These are phyloP conservation scores for Marisa cornuarietis DNA, from an alignment of 1,140 invertebrate species.

Conservation along the genomic window DNA sequence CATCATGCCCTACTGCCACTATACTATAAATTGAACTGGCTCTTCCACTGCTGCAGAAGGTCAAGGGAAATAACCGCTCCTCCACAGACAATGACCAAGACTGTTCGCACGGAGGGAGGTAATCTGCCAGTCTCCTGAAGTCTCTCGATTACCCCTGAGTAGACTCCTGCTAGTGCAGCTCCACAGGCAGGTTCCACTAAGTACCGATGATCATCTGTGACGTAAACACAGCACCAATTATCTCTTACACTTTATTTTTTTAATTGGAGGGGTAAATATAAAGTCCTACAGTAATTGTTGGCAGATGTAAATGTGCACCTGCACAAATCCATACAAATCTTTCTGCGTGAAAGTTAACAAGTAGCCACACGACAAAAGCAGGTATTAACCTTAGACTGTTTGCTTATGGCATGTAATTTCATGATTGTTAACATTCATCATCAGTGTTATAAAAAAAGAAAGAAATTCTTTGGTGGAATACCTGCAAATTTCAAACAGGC, in stretches of 20 bases:
- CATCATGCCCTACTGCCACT: too few relatives aligned
- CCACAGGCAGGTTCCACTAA: constrained; percentile 70
- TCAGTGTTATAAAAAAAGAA: too few relatives aligned
- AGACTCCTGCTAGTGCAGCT: constrained; percentile 67
- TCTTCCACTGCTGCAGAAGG: constrained; percentile 62
- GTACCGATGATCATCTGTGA: constrained; percentile 64
- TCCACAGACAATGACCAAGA: constrained; percentile 70
- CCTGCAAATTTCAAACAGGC: constrained; percentile 67
- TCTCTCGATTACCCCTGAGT: constrained; percentile 57
- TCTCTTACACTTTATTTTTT: too few relatives aligned
- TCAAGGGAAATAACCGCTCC: constrained; percentile 66
- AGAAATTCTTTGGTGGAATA: constrained; percentile 18
- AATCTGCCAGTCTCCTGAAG: constrained; percentile 56
- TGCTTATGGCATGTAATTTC: neutral
- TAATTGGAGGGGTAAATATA: too few relatives aligned
- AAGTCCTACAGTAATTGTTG: too few relatives aligned
- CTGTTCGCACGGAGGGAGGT: constrained; percentile 46
- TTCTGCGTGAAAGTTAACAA: too few relatives aligned
- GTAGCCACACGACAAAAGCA: too few relatives aligned
- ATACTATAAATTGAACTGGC: constrained; percentile 42
- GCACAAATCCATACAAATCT: too few relatives aligned
- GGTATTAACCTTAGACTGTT: too few relatives aligned
- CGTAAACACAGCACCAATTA: neutral
- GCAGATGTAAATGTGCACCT: too few relatives aligned
- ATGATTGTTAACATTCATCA: too few relatives aligned